Percentiles rank a stretch among this genome's conserved stretches.
These are phyloP conservation scores for Rousettus leschenaultii DNA, from an alignment of 2,113 vertebrate genomes.

Conservation along the genomic window DNA sequence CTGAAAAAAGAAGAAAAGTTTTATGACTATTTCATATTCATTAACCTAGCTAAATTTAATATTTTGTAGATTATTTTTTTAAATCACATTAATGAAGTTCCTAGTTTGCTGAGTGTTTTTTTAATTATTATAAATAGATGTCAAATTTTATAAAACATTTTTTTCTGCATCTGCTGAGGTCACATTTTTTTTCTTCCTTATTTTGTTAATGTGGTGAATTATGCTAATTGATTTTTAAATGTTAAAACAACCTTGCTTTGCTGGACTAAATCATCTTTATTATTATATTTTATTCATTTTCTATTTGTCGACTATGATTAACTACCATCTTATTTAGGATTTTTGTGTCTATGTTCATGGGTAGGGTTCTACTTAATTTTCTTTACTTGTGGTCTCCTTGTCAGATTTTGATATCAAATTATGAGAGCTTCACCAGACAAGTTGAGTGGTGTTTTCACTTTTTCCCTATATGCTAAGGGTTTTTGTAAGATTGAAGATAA, in stretches of 20 bases:
- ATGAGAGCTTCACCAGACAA: background rate
- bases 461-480: background rate
- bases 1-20: background rate
- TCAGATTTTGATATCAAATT: background rate
- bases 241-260: background rate
- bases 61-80: background rate
- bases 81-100: background rate
- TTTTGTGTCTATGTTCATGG: background rate
- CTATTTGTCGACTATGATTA: background rate
- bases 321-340: background rate
- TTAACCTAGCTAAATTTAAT: background rate
- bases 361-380: background rate
- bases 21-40: background rate
- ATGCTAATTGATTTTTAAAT: background rate
- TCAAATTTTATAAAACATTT: background rate
- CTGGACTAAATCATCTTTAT: background rate
- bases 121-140: background rate
- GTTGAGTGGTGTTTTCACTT: background rate
- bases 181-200: background rate
- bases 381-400: background rate
- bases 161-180: background rate
- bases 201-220: constrained; percentile 19
- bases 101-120: background rate
- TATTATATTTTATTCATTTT: background rate
- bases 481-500: background rate